phyloP scores from a whole-genome alignment of 2,113 vertebrate genomes.

The Peromyscus californicus region DNA sequence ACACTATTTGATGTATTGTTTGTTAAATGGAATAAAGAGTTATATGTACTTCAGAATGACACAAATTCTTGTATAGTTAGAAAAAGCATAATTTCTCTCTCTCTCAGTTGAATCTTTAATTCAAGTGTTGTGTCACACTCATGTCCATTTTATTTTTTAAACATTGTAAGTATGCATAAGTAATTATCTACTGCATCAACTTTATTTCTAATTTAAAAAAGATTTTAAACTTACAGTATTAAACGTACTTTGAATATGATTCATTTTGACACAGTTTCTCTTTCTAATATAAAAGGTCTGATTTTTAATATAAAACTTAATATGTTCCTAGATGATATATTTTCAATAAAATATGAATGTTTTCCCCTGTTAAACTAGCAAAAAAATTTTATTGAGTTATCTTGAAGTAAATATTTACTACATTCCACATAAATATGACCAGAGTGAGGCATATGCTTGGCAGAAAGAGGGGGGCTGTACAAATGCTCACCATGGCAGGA shows the following conservation, averaged over 20 bases:
- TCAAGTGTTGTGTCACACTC: background rate
- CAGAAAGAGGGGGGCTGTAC: background rate
- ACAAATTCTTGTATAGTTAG: background rate
- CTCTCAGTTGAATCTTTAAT: background rate
- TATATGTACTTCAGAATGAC: background rate
- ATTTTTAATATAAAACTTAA: background rate
- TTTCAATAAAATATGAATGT: background rate
- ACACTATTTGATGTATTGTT: background rate
- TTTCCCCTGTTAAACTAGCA: background rate
- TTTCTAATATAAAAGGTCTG: background rate
- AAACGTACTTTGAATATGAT: background rate
- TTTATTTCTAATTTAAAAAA: background rate
- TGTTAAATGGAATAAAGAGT: background rate
- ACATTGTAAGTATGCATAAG: background rate
- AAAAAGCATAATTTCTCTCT: background rate
- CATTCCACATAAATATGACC: background rate
- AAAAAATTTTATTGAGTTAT: background rate
- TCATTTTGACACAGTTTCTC: background rate
- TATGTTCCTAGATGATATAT: background rate
- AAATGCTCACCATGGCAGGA: background rate
- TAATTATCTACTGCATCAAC: background rate
- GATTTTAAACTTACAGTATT: background rate
- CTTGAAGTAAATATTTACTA: background rate
- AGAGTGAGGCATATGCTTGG: background rate
- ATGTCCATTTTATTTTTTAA: background rate